Conservation (phyloP, 2,797 vertebrate species). For the Melanotaenia trifasciata region DNA sequence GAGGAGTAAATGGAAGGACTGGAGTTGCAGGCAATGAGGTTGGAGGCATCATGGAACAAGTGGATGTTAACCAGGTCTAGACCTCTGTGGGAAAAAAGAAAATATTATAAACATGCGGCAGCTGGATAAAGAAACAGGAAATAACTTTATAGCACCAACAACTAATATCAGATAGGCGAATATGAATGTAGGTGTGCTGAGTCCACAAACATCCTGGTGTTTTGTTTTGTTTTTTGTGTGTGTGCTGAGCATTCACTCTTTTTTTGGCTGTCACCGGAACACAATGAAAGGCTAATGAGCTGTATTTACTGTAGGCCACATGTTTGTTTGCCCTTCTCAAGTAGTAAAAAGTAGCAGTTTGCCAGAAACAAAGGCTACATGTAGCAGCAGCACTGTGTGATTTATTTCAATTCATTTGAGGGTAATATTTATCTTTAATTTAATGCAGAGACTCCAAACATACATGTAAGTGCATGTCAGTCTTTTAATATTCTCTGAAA, state of each 20-base stretch:
- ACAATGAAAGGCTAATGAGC: conserved; percentile 66
- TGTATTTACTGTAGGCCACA: conserved; percentile 58
- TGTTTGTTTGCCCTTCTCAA: conserved; percentile 39
- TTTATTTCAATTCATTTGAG: neutral
- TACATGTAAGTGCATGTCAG: neutral
- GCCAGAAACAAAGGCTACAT: conserved; percentile 16
- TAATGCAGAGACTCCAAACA: neutral
- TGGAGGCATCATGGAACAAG: conserved; percentile 89
- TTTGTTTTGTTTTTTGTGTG: conserved; percentile 35
- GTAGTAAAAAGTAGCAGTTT: conserved; percentile 18
- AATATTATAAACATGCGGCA: conserved; percentile 21
- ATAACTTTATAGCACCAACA: conserved; percentile 17
- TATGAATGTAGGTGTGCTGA: neutral
- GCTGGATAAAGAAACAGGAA: conserved; percentile 30
- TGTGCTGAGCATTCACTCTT: conserved; percentile 25
- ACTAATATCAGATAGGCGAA: conserved; percentile 23
- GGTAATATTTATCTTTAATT: neutral
- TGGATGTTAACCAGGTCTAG: conserved; percentile 89
- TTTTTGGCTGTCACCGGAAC: conserved; percentile 69
- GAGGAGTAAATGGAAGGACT: conserved; percentile 86
- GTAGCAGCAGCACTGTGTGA: conserved; percentile 10
- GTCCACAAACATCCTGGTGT: conserved; percentile 67
- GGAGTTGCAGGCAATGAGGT: conserved; percentile 85
- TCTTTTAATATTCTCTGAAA: neutral
- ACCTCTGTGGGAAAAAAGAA: conserved; percentile 70